Evolutionary conservation across 2,113 vertebrate species (phyloP).

Genomic region (Rhinoptilus africanus): DNA sequence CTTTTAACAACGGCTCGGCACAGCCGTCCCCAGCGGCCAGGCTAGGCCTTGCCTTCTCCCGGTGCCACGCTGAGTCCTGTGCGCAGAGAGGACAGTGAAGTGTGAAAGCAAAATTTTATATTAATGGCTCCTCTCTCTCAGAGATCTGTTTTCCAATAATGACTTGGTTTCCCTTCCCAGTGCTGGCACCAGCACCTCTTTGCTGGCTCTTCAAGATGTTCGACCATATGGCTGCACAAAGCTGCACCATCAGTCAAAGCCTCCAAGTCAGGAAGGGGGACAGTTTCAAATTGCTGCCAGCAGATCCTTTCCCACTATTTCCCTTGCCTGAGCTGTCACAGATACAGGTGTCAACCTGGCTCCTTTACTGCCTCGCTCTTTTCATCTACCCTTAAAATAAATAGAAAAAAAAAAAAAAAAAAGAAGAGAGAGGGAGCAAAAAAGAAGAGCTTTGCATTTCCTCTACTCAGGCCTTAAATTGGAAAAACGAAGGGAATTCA

Average conservation of each 20-base stretch:
- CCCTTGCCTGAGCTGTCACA: slow-evolving; percentile 27
- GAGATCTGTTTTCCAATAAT: slow-evolving; percentile 27
- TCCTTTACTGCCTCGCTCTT: background rate
- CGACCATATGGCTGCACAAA: slow-evolving; percentile 31
- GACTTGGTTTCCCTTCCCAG: slow-evolving; percentile 10
- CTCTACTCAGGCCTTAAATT: background rate
- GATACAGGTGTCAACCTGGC: slow-evolving; percentile 57
- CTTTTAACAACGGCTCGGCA: background rate
- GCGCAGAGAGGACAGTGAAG: background rate
- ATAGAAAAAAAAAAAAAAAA: background rate
- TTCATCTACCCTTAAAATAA: slow-evolving; percentile 1
- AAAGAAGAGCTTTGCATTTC: slow-evolving; percentile 51
- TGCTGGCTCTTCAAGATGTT: slow-evolving; percentile 50
- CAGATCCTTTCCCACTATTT: background rate
- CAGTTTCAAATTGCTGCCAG: slow-evolving; percentile 33
- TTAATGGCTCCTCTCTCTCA: background rate
- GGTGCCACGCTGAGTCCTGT: rapidly evolving
- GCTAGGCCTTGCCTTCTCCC: background rate
- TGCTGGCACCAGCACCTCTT: background rate
- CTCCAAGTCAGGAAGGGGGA: background rate
- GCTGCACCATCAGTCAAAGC: slow-evolving; percentile 18
- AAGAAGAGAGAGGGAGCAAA: background rate
- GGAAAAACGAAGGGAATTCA: slow-evolving; percentile 50
- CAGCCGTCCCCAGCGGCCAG: background rate
- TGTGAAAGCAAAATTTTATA: background rate